Conservation (phyloP, 2,888 invertebrate species). For the Morinoia aosen region DNA sequence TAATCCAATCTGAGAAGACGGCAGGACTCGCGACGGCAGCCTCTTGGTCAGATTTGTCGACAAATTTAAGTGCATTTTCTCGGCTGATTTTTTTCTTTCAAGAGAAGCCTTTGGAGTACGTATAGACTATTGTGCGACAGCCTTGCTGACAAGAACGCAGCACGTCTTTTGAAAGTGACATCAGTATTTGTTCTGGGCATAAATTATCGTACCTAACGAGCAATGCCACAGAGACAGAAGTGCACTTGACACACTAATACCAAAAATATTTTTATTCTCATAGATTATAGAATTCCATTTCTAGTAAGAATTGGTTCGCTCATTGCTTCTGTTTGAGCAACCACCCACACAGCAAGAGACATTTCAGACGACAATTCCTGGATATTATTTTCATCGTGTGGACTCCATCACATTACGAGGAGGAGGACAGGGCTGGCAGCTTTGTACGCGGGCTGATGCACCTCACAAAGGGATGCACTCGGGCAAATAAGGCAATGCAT, state of each 20-base stretch:
- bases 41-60: background rate
- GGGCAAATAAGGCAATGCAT: too few species aligned
- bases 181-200: background rate
- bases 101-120: background rate
- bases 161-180: background rate
- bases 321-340: too few species aligned
- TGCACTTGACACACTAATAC: background rate
- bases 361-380: too few species aligned
- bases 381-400: too few species aligned
- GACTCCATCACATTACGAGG: too few species aligned
- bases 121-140: background rate
- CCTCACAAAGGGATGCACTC: too few species aligned
- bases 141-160: background rate
- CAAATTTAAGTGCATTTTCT: slow-evolving; percentile 14
- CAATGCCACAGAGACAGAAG: background rate
- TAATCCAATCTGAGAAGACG: background rate
- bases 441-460: too few species aligned
- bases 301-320: too few species aligned
- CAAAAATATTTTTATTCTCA: background rate
- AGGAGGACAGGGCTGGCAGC: too few species aligned
- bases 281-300: too few species aligned
- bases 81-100: background rate
- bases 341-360: too few species aligned
- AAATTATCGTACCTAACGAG: background rate
- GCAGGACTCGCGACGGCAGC: background rate